Percentiles rank a stretch among this genome's conserved stretches.
Conservation (phyloP, 2,113 vertebrate genomes). For the Strix aluco region DNA sequence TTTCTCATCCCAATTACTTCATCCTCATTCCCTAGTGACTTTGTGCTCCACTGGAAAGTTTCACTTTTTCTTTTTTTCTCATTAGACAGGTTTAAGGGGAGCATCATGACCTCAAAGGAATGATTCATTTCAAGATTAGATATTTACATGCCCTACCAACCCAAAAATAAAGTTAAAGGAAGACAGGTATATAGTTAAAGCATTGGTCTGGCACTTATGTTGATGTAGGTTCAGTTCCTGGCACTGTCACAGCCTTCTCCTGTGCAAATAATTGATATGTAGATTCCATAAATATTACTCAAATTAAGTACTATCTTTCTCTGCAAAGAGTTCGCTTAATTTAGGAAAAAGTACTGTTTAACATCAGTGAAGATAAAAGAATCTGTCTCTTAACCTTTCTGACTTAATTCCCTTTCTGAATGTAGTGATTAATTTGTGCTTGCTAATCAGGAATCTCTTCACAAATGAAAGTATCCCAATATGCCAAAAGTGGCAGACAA, state of each 20-base stretch:
- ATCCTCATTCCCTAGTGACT: neutral
- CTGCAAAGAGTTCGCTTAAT: neutral
- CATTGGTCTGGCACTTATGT: neutral
- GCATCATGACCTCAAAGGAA: conserved; percentile 9
- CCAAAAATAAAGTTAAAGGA: neutral
- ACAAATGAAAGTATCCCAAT: neutral
- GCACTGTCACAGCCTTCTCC: neutral
- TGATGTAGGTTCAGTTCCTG: neutral
- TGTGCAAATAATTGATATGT: neutral
- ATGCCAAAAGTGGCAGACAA: neutral
- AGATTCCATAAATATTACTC: neutral
- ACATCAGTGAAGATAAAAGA: neutral
- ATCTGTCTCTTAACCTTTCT: neutral
- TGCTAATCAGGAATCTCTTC: neutral
- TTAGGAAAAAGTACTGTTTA: neutral
- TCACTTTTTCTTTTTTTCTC: conserved; percentile 21
- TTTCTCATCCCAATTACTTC: conserved; percentile 5
- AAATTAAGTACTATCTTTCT: neutral
- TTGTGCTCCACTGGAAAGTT: neutral
- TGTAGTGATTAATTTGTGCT: neutral
- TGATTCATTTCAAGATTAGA: conserved; percentile 5
- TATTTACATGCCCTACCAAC: neutral
- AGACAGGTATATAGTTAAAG: neutral
- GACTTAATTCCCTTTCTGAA: neutral
- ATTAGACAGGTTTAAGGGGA: conserved; percentile 24